These are phyloP conservation scores for Probaryconus sp. DNA, from an alignment of 1,140 invertebrate species.

Conservation along the genomic window DNA sequence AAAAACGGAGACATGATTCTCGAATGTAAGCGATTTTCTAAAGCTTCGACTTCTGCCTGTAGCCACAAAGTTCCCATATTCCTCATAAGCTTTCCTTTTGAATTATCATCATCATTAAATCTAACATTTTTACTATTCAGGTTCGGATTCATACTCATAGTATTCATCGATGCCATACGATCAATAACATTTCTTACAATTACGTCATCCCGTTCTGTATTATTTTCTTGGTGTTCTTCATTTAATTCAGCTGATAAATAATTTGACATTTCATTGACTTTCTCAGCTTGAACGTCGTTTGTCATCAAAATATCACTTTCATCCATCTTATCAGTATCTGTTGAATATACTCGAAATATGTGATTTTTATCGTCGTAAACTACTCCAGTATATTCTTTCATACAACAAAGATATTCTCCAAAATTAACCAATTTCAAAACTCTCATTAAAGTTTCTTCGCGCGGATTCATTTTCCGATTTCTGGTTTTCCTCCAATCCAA, in stretches of 20 bases:
- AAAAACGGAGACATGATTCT: slow-evolving; percentile 84
- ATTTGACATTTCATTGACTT: slow-evolving; percentile 45
- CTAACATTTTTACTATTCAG: slow-evolving; percentile 5
- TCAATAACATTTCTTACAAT: no score
- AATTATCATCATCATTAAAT: slow-evolving; percentile 56
- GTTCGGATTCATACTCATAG: no score
- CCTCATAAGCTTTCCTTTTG: slow-evolving; percentile 80
- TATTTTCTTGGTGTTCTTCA: no score
- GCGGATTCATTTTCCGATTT: slow-evolving; percentile 79
- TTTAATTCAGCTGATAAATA: slow-evolving; percentile 29
- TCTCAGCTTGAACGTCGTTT: slow-evolving; percentile 30
- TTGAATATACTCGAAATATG: slow-evolving; percentile 73
- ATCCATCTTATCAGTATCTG: background rate
- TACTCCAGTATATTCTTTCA: slow-evolving; percentile 80
- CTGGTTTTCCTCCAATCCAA: slow-evolving; percentile 83
- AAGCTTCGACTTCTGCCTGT: slow-evolving; percentile 84
- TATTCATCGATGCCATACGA: no score
- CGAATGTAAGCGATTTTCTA: slow-evolving; percentile 80
- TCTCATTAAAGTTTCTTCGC: slow-evolving; percentile 84
- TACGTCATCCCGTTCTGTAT: no score
- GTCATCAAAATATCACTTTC: slow-evolving; percentile 25
- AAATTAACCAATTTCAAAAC: slow-evolving; percentile 85
- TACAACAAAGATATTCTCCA: slow-evolving; percentile 83
- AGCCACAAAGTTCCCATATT: slow-evolving; percentile 88
- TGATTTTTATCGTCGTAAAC: slow-evolving; percentile 79